These are phyloP conservation scores for Cervus canadensis DNA, from an alignment of 2,113 vertebrate genomes.

Conservation along the genomic window DNA sequence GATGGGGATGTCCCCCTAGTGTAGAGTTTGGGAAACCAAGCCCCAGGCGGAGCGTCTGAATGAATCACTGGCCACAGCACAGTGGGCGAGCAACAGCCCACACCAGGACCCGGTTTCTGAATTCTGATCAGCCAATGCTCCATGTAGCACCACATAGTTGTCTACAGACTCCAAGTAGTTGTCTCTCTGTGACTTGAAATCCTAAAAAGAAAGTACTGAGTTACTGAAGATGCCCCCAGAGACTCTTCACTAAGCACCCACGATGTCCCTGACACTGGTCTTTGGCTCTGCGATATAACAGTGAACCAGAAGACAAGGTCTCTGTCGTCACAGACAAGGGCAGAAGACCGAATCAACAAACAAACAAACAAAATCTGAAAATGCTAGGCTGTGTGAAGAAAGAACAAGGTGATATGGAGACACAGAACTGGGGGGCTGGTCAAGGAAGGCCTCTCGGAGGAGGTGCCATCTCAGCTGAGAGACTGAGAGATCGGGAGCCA, in stretches of 20 bases:
- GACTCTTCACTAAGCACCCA: not conserved
- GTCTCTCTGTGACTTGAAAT: not conserved
- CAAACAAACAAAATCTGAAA: not conserved
- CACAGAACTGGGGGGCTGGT: not conserved
- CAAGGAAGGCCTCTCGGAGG: not conserved
- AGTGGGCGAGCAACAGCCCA: not conserved
- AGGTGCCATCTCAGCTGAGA: not conserved
- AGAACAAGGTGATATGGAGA: not conserved
- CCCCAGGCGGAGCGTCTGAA: not conserved
- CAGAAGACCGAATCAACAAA: not conserved
- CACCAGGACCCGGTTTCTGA: not conserved
- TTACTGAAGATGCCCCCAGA: not conserved
- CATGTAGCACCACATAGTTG: not conserved
- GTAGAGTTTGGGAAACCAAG: not conserved
- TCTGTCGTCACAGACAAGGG: fast-evolving
- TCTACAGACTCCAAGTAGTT: not conserved
- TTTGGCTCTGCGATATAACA: not conserved
- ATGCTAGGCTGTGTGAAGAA: not conserved
- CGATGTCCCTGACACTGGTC: not conserved
- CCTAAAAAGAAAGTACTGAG: not conserved
- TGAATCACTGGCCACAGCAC: no score
- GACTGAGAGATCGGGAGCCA: not conserved
- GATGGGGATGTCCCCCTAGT: not conserved
- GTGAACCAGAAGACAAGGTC: not conserved
- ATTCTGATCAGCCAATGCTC: not conserved